A percentile compares a stretch with the other conserved stretches of the same genome.
Evolutionary conservation across 2,113 vertebrate genomes (phyloP).

Genomic region (Xerus inauris): DNA sequence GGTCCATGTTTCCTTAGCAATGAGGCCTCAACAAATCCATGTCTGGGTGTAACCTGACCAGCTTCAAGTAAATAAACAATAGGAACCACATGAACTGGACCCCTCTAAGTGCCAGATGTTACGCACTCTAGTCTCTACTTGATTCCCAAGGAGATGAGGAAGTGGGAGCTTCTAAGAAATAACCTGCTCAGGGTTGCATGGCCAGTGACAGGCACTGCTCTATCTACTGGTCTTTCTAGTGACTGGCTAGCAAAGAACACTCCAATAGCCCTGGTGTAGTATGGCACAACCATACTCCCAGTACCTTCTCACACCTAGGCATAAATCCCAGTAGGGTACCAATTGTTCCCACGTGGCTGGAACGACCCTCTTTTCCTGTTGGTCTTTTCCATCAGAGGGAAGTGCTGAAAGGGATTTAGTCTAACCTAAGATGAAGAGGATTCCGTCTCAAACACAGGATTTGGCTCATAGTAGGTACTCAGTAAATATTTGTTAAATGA

Average conservation of each 20-base stretch:
- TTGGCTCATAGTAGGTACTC: not conserved
- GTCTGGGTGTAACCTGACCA: not conserved
- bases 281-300: rapidly evolving
- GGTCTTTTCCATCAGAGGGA: not conserved
- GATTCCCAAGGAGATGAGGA: not conserved
- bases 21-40: not conserved
- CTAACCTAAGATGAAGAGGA: too few relatives aligned
- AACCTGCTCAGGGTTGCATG: not conserved
- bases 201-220: not conserved
- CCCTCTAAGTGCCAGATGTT: not conserved
- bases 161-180: not conserved
- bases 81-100: not conserved
- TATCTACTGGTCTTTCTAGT: not conserved
- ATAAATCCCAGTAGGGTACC: not conserved
- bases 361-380: not conserved
- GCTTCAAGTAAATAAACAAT: not conserved
- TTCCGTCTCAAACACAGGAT: not conserved
- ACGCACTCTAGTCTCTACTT: not conserved
- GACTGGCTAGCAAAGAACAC: not conserved
- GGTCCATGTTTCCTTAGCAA: not conserved
- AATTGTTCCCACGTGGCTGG: not conserved
- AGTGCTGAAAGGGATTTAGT: not conserved
- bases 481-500: not conserved
- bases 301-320: not conserved
- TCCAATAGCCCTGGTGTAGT: not conserved